Evolutionary conservation across 2,888 invertebrate genomes (phyloP).

Genomic region (Euproctis similis): DNA sequence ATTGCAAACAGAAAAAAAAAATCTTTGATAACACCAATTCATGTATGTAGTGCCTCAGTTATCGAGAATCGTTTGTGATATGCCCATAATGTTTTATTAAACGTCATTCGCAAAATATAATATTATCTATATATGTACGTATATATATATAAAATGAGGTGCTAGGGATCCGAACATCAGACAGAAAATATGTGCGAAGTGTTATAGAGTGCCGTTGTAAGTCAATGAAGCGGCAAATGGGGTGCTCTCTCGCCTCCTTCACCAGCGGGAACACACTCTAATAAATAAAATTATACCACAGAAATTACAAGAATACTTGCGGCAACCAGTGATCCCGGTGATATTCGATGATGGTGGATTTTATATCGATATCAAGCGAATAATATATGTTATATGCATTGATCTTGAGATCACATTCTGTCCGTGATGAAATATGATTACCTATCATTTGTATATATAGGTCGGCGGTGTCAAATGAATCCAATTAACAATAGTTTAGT

Average conservation of each 20-base stretch:
- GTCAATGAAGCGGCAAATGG: constrained; percentile 76
- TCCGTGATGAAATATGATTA: too few species aligned
- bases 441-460: too few species aligned
- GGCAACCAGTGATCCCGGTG: constrained; percentile 56
- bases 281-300: constrained; percentile 75
- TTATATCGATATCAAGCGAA: constrained; percentile 65
- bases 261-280: constrained; percentile 67
- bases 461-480: too few species aligned
- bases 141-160: too few species aligned
- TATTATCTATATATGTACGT: too few species aligned
- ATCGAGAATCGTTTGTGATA: constrained; percentile 60
- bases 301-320: constrained; percentile 75
- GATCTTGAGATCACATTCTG: too few species aligned
- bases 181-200: constrained; percentile 76
- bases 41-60: constrained; percentile 41
- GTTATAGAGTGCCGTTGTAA: constrained; percentile 75
- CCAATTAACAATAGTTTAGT: too few species aligned
- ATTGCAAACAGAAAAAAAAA: too few species aligned
- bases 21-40: too few species aligned
- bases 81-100: constrained; percentile 73
- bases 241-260: constrained; percentile 63
- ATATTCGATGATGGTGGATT: constrained; percentile 70
- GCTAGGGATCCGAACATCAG: constrained; percentile 62
- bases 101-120: constrained; percentile 74
- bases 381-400: constrained; percentile 69